A percentile compares a stretch with the other conserved stretches of the same genome.
Evolutionary conservation across 1,140 invertebrate species (phyloP).

Genomic region (Dendroctonus valens): DNA sequence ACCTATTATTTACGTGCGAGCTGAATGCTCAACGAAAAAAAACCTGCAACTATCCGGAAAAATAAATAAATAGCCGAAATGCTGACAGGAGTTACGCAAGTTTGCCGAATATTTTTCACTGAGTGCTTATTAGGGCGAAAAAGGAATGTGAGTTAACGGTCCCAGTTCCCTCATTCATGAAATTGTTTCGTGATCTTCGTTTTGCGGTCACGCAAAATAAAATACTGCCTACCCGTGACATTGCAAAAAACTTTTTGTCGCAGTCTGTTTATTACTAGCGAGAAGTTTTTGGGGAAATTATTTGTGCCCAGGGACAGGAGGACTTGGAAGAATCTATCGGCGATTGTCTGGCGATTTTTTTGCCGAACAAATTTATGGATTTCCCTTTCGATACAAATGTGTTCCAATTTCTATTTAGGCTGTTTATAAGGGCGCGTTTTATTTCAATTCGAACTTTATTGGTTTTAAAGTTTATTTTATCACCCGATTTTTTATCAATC

Average conservation of each 20-base stretch:
- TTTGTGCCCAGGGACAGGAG: slow-evolving; percentile 4
- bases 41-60: slow-evolving; percentile 1
- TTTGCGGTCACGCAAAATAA: slow-evolving; percentile 26
- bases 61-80: slow-evolving; percentile 19
- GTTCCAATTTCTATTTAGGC: too few species aligned
- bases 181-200: slow-evolving; percentile 29
- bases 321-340: too few species aligned
- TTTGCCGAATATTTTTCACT: slow-evolving; percentile 19
- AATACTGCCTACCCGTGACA: slow-evolving; percentile 27
- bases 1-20: slow-evolving; percentile 3
- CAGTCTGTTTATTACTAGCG: slow-evolving; percentile 25
- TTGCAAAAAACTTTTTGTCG: slow-evolving; percentile 26
- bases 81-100: slow-evolving; percentile 19
- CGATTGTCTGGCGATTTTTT: too few species aligned
- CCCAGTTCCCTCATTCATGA: slow-evolving; percentile 25
- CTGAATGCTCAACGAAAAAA: slow-evolving; percentile 1
- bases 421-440: too few species aligned
- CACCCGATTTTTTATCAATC: slow-evolving; percentile 22
- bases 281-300: slow-evolving; percentile 20
- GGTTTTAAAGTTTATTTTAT: too few species aligned
- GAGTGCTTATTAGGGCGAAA: slow-evolving; percentile 28
- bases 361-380: too few species aligned
- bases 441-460: too few species aligned
- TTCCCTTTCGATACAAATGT: too few species aligned
- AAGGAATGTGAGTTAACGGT: slow-evolving; percentile 17